phyloP scores from a whole-genome alignment of 2,113 vertebrate genomes.

The Nycticryphes semicollaris region DNA sequence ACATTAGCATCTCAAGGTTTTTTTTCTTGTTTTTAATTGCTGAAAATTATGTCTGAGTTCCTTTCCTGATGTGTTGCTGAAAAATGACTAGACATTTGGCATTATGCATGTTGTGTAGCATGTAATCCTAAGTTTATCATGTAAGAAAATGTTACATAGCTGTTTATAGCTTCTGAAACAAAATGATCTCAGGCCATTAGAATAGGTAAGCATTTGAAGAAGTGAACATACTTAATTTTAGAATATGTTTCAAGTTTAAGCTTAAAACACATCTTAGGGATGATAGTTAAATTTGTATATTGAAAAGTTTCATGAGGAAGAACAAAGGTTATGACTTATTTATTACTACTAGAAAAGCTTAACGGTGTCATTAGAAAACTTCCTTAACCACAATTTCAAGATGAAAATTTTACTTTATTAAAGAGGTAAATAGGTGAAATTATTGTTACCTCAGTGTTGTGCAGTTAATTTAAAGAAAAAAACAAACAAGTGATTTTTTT shows the following conservation, averaged over 20 bases:
- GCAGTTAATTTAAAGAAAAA: not conserved
- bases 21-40: not conserved
- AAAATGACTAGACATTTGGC: not conserved
- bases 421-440: not conserved
- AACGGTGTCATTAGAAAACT: not conserved
- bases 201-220: not conserved
- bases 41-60: not conserved
- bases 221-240: not conserved
- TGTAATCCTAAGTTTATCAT: not conserved
- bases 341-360: not conserved
- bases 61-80: not conserved
- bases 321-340: not conserved
- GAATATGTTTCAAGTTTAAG: not conserved
- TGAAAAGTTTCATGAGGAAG: not conserved
- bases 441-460: not conserved
- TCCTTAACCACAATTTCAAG: not conserved
- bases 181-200: not conserved
- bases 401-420: not conserved
- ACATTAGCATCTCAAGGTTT: not conserved
- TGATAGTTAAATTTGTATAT: not conserved
- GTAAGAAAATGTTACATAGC: not conserved
- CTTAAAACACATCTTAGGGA: not conserved
- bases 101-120: not conserved
- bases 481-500: too few species aligned
- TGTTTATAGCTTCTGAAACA: not conserved